Evolutionary conservation across 2,113 vertebrate genomes (phyloP), one percentile per base, ranked within the genome.

Genomic region (Penelope pileata): DNA sequence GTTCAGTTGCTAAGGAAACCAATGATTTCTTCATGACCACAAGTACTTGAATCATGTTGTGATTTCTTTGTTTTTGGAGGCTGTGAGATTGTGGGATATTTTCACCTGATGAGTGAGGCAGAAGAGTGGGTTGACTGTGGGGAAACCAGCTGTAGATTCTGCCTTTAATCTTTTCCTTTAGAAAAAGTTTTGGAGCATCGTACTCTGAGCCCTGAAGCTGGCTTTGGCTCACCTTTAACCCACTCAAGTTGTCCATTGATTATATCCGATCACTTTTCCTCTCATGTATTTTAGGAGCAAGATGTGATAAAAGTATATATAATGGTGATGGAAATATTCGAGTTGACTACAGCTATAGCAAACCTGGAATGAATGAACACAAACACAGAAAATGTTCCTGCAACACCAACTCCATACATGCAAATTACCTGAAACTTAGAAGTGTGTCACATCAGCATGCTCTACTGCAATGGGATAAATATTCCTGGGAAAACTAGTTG

Each of bases 1-100:
- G 84, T 94, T 91, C 79, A 45, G 96, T 97, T 96, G 92, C 96
- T 96, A 97, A 88, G 96, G 96, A 94, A 96, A 97, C 96, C 80
- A 90, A 69, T 70, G 82, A 91, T 92, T 95, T 94, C 84, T 90
- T 92, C 82, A 47, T 59, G 38, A 94, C 90, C 94, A 91, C 50
- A 94, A 91, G 83, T 73, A 82, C 80, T 90, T 82, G 78, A 90
- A 88, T 86, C n/a, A 22, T 86, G 43, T 79, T 96, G 90, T 86
- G 29, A 10, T 86, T 90, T 88, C 92, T 90, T 95, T 96, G 72
- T 90, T 91, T 94, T 58, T 40, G 10, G 14, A 76, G 69, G 10
- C 88, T 78, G 27, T 54, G 53, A 54, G 54, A 58, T n/a, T 58
- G 54, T 58, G 32, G 16, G 51, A 29, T 67, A 6, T 12, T 64